phyloP scores from a whole-genome alignment of 1,140 invertebrate species.

The Coenobita brevimanus region DNA sequence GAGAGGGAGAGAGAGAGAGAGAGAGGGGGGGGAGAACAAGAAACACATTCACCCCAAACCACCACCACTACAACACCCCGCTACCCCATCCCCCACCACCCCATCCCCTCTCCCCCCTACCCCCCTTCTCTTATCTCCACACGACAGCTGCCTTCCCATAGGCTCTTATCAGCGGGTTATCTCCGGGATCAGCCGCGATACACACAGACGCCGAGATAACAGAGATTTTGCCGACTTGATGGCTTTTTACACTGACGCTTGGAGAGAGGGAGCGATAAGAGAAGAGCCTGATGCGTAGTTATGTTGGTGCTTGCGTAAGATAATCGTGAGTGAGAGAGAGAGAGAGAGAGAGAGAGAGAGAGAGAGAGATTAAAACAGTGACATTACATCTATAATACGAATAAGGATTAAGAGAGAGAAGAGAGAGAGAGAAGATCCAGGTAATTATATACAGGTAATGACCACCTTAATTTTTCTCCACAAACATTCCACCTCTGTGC shows the following conservation, averaged over 20 bases:
- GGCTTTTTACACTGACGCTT: no score
- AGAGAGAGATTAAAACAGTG: no score
- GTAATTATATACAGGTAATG: no score
- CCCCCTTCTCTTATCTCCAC: neutral
- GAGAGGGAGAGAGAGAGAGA: neutral
- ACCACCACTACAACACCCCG: neutral
- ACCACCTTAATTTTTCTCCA: no score
- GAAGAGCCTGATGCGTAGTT: neutral
- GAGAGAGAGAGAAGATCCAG: no score
- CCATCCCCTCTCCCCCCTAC: neutral
- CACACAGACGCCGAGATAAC: no score
- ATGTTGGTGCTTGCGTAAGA: no score
- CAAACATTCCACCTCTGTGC: no score
- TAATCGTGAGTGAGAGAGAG: neutral
- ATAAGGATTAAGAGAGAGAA: no score
- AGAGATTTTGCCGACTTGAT: no score
- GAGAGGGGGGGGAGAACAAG: neutral
- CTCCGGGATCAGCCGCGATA: no score
- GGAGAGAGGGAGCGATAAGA: neutral
- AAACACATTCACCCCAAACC: neutral
- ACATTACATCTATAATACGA: no score
- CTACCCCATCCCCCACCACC: neutral
- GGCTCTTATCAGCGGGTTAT: neutral
- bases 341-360: neutral
- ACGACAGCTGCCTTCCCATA: neutral